These are phyloP conservation scores for Boleophthalmus pectinirostris DNA, from an alignment of 2,113 vertebrate species.

Conservation along the genomic window DNA sequence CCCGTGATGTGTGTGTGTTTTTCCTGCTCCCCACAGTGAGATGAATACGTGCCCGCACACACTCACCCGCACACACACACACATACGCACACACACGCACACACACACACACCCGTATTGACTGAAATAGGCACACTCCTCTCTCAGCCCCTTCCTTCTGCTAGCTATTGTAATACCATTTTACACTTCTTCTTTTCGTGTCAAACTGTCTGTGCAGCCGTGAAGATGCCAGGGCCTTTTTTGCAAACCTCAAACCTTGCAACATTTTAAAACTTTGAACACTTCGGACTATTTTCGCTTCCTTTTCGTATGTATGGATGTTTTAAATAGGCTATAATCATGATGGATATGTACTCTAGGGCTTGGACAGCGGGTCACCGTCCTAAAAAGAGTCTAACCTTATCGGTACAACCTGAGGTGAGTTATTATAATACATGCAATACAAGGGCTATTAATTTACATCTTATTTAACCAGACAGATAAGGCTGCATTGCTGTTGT, in stretches of 20 bases:
- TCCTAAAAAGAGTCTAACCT: constrained; percentile 42
- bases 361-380: constrained; percentile 29
- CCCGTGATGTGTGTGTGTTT: too few relatives aligned
- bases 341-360: constrained; percentile 68
- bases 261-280: neutral
- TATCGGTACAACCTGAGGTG: constrained; percentile 60
- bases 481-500: neutral
- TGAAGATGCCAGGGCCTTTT: constrained; percentile 36
- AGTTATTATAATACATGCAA: neutral
- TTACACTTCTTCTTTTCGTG: constrained; percentile 71
- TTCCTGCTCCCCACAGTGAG: too few relatives aligned
- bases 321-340: constrained; percentile 27
- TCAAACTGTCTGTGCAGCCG: constrained; percentile 55
- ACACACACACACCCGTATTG: constrained; percentile 6
- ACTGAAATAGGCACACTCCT: constrained; percentile 16
- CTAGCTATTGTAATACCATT: constrained; percentile 58
- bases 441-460: neutral
- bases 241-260: too few relatives aligned
- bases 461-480: neutral
- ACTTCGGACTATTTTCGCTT: neutral
- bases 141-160: constrained; percentile 58
- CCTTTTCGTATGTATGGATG: constrained; percentile 27
- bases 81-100: constrained; percentile 10
- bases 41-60: too few relatives aligned
- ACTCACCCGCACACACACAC: too few relatives aligned